A percentile compares a stretch with the other conserved stretches of the same genome.
These are phyloP conservation scores for Drosophila lini DNA, from an alignment of 1,140 invertebrate species.

Conservation along the genomic window DNA sequence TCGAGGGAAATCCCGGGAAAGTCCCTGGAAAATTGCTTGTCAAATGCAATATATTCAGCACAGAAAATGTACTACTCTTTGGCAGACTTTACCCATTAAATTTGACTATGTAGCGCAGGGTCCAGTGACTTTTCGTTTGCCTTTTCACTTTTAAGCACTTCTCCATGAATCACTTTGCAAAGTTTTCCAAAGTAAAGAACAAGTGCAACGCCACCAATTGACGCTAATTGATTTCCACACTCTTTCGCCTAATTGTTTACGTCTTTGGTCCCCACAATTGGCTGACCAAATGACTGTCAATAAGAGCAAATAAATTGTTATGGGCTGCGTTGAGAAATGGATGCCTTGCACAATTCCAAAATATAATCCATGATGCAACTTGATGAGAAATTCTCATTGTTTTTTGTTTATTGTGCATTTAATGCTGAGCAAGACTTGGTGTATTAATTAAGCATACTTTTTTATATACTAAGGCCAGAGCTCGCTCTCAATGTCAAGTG, in stretches of 20 bases:
- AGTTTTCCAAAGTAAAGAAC: slow-evolving; percentile 36
- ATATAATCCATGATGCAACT: slow-evolving; percentile 14
- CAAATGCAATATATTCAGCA: slow-evolving; percentile 17
- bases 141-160: slow-evolving; percentile 34
- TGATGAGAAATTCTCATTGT: neutral
- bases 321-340: slow-evolving; percentile 13
- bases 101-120: slow-evolving; percentile 20
- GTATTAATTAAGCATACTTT: slow-evolving; percentile 18
- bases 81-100: slow-evolving; percentile 38
- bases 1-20: slow-evolving; percentile 9
- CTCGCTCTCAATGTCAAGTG: slow-evolving; percentile 12
- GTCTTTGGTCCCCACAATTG: slow-evolving; percentile 35
- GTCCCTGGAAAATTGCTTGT: slow-evolving; percentile 37
- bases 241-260: slow-evolving; percentile 40
- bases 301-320: slow-evolving; percentile 42
- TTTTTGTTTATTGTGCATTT: neutral
- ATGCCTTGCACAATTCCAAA: slow-evolving; percentile 35
- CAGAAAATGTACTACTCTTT: slow-evolving; percentile 9
- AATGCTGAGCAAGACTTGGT: neutral
- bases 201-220: slow-evolving; percentile 63
- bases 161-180: slow-evolving; percentile 17
- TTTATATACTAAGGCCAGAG: neutral
- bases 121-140: slow-evolving; percentile 70
- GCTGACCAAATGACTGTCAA: slow-evolving; percentile 39
- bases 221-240: slow-evolving; percentile 74